Conservation (phyloP, 2,113 vertebrate species). For the Baryphthengus martii region DNA sequence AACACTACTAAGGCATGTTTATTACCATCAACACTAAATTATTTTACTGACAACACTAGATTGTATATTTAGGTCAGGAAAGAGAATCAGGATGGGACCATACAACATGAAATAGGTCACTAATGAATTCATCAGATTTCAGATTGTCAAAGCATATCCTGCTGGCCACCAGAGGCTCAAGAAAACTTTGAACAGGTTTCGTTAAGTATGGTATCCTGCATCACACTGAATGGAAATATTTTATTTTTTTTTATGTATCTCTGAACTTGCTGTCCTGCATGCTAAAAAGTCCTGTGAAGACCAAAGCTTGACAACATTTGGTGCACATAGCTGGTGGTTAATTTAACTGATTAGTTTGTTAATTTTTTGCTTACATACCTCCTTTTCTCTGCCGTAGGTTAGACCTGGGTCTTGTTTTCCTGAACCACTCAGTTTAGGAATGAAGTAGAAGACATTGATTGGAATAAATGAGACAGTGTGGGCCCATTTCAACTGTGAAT, state of each 20-base stretch:
- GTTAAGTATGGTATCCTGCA: neutral
- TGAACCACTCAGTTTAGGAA: neutral
- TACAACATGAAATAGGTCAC: neutral
- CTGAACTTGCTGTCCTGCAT: neutral
- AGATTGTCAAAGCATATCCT: neutral
- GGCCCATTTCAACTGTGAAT: slow-evolving; percentile 2
- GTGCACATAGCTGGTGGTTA: neutral
- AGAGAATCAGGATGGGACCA: neutral
- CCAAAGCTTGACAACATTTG: neutral
- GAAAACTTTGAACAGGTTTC: neutral
- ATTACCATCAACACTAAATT: too few species aligned
- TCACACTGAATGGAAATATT: neutral
- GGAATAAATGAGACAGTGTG: slow-evolving; percentile 27
- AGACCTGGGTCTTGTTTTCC: neutral
- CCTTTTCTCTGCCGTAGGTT: neutral
- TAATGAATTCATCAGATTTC: neutral
- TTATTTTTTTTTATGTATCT: neutral
- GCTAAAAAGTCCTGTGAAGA: neutral
- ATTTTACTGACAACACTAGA: neutral
- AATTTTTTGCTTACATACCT: neutral
- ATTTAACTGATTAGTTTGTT: neutral
- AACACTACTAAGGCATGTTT: neutral
- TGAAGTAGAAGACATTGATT: neutral
- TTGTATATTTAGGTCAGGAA: neutral
- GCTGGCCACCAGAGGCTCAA: neutral